phyloP scores from a whole-genome alignment of 2,888 invertebrate genomes.

The Epinotia demarniana region DNA sequence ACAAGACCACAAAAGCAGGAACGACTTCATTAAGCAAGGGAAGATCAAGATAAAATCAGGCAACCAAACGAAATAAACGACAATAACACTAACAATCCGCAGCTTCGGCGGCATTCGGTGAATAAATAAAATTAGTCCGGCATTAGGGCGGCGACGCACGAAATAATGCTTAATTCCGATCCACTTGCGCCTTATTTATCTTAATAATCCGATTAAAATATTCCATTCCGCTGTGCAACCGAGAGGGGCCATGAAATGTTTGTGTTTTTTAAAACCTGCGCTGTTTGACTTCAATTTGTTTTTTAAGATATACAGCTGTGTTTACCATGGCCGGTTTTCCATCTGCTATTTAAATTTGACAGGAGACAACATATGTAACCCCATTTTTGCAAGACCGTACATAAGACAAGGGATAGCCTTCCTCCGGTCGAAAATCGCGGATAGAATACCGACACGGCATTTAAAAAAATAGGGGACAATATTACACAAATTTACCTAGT shows the following conservation, averaged over 20 bases:
- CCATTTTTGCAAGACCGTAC: too few relatives aligned
- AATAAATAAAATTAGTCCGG: conserved; percentile 40
- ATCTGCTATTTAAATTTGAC: too few relatives aligned
- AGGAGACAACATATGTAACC: too few relatives aligned
- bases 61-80: conserved; percentile 35
- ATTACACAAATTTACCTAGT: too few relatives aligned
- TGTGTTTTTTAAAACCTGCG: not conserved
- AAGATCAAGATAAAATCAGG: conserved; percentile 31
- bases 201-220: conserved; percentile 56
- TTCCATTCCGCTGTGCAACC: conserved; percentile 48
- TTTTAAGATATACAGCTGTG: not conserved
- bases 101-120: conserved; percentile 27
- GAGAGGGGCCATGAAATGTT: conserved; percentile 46
- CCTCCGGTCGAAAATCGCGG: too few relatives aligned
- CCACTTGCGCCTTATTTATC: conserved; percentile 53
- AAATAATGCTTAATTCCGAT: conserved; percentile 50
- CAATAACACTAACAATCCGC: conserved; percentile 31
- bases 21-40: conserved; percentile 8
- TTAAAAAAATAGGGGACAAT: too few relatives aligned
- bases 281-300: not conserved
- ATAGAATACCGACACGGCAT: too few relatives aligned
- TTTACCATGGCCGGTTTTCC: not conserved
- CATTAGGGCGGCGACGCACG: conserved; percentile 43
- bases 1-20: not conserved
- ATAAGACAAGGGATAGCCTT: too few relatives aligned